Conservation (phyloP, 2,888 invertebrate genomes). For the Trichopria drosophilae region DNA sequence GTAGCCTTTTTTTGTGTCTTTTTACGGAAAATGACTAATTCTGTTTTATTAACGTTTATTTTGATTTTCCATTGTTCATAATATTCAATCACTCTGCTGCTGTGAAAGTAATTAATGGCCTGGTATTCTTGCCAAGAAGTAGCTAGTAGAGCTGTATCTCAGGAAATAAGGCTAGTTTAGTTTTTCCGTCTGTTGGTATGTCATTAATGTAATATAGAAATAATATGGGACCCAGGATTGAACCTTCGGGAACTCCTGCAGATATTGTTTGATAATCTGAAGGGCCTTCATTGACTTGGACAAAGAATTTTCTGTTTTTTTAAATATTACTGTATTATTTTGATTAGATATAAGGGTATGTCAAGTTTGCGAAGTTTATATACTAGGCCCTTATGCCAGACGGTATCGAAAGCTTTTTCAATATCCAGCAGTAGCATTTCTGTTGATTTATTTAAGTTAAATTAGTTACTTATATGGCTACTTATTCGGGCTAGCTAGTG, state of each 20-base stretch:
- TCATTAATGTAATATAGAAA: slow-evolving; percentile 11
- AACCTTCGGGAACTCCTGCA: slow-evolving; percentile 9
- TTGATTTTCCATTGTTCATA: slow-evolving; percentile 12
- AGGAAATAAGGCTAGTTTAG: background rate
- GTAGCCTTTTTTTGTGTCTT: background rate
- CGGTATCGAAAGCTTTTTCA: too few relatives aligned
- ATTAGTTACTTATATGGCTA: background rate
- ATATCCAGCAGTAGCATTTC: too few relatives aligned
- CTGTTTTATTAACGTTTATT: slow-evolving; percentile 12
- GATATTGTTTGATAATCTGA: background rate
- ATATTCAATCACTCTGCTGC: background rate
- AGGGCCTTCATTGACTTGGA: too few relatives aligned
- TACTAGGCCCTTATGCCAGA: too few relatives aligned
- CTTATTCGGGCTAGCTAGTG: slow-evolving; percentile 2
- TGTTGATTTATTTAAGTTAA: too few relatives aligned
- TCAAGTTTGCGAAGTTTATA: too few relatives aligned
- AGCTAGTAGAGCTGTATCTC: slow-evolving; percentile 2
- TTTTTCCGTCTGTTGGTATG: background rate
- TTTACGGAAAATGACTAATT: slow-evolving; percentile 5
- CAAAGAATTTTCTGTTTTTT: background rate
- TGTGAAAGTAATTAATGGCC: background rate
- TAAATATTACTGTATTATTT: background rate
- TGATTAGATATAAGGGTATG: background rate
- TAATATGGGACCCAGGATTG: slow-evolving; percentile 10
- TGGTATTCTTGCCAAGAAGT: background rate